phyloP scores from a whole-genome alignment of 2,888 invertebrate species.

The Sepioteuthis lessoniana region DNA sequence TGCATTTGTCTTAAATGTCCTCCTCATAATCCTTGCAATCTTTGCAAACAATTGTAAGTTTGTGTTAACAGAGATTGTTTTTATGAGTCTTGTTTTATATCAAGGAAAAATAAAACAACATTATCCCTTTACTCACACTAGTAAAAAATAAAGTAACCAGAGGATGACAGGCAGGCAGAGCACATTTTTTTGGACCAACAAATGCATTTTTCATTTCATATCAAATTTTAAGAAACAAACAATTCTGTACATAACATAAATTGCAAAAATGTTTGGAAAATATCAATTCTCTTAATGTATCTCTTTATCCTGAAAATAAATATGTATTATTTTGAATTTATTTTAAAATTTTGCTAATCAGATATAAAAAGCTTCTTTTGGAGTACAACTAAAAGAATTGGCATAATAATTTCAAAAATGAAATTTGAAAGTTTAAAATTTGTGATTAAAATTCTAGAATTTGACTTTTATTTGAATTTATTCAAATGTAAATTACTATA shows the following conservation, averaged over 20 bases:
- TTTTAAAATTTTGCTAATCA: too few species aligned
- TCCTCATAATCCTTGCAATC: not conserved
- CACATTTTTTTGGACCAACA: not conserved
- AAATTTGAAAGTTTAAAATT: too few species aligned
- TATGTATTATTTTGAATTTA: too few species aligned
- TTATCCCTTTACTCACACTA: not conserved
- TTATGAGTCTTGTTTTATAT: constrained; percentile 12
- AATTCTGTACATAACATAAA: not conserved
- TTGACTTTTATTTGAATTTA: too few species aligned
- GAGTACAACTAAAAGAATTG: too few species aligned
- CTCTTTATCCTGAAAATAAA: too few species aligned
- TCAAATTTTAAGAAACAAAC: not conserved
- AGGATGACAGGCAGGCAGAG: not conserved
- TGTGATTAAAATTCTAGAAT: too few species aligned
- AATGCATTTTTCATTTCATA: not conserved
- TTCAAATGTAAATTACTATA: too few species aligned
- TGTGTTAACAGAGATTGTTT: not conserved
- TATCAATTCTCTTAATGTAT: too few species aligned
- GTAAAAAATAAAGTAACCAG: not conserved
- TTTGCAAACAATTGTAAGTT: not conserved
- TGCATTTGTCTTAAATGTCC: constrained; percentile 14
- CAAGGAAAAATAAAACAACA: not conserved
- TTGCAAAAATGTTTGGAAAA: not conserved
- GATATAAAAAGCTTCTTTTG: too few species aligned
- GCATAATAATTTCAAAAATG: too few species aligned